Evolutionary conservation across 2,888 invertebrate genomes (phyloP), one percentile per base, ranked within the genome.

Genomic region (Prostheceraeus crozeri): DNA sequence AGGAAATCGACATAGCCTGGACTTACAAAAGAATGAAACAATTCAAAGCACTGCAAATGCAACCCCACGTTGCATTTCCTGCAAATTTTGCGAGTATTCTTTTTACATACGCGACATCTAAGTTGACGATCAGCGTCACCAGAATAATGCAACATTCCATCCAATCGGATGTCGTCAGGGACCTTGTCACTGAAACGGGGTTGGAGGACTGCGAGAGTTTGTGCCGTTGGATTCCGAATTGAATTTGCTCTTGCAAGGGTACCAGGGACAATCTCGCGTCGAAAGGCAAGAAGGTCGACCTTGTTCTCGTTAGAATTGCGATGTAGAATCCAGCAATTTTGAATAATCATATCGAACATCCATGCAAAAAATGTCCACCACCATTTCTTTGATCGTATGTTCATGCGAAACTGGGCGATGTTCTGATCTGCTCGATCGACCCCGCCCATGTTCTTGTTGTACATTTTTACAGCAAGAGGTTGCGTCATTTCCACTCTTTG

Each of bases 41-140:
- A 23, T 40, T 40, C 40, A 40, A 40, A 40, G 40, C 40, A 40
- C 40, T 40, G 40, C 14, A 40, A 23, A 40, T 40, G 40, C 14
- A 40, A 16, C 14, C 40, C 40, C 19, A 40, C 19, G 40, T 40
- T 40, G 40, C 40, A 40, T 21, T 40, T 40, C 19, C 19, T 40
- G 40, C 40, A 40, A 14, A 40, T 40, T 40, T 40, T 40, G 14
- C 19, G 14, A 23, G 40, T 40, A 23, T 40, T 40, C 40, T 40
- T 40, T 21, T 40, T 40, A 40, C 40, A 40, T 21, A 40, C 40
- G 14, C 16, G 19, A 23, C 40, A 40, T 40, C 40, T 40, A 23
- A 40, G 40, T 21, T 40, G 40, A 16, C 40, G 14, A 23, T 40
- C 40, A 40, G 40, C 40, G 19, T 40, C 40, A 23, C 40, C 40